phyloP scores from a whole-genome alignment of 2,888 invertebrate genomes.

The Rhamphomyia laevipes region DNA sequence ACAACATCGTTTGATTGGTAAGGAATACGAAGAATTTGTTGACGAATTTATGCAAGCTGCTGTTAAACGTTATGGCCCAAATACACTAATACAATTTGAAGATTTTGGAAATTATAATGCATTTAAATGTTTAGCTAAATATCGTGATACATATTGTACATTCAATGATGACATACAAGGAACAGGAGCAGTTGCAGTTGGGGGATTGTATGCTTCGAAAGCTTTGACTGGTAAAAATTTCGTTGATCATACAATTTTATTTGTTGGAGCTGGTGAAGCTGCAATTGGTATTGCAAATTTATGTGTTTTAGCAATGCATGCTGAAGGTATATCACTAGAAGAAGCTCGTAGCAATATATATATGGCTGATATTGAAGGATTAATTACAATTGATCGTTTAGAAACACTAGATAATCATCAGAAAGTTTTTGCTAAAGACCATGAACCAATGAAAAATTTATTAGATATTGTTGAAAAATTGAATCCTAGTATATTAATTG shows the following conservation, averaged over 20 bases:
- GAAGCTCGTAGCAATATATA: slow-evolving; percentile 81
- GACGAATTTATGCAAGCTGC: slow-evolving; percentile 97
- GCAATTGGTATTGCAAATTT: slow-evolving; percentile 88
- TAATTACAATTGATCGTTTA: slow-evolving; percentile 57
- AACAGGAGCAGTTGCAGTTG: slow-evolving; percentile 91
- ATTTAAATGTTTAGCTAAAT: slow-evolving; percentile 85
- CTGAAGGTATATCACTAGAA: slow-evolving; percentile 45
- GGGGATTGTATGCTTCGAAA: slow-evolving; percentile 54
- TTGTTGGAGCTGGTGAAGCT: slow-evolving; percentile 87
- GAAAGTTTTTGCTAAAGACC: slow-evolving; percentile 61
- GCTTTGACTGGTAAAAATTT: slow-evolving; percentile 52
- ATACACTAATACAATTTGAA: slow-evolving; percentile 82
- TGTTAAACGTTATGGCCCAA: slow-evolving; percentile 75
- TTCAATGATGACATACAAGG: slow-evolving; percentile 99
- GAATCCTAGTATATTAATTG: slow-evolving; percentile 77
- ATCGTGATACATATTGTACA: slow-evolving; percentile 83
- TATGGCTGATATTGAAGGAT: slow-evolving; percentile 91
- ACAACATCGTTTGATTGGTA: slow-evolving; percentile 72
- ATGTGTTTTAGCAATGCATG: slow-evolving; percentile 77
- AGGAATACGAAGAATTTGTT: slow-evolving; percentile 81
- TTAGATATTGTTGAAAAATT: slow-evolving; percentile 67
- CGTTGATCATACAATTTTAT: slow-evolving; percentile 77
- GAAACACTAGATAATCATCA: slow-evolving; percentile 51
- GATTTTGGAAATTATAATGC: slow-evolving; percentile 97
- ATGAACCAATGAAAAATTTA: slow-evolving; percentile 65